phyloP scores from a whole-genome alignment of 2,888 invertebrate genomes.

The Crepidodera aurea region DNA sequence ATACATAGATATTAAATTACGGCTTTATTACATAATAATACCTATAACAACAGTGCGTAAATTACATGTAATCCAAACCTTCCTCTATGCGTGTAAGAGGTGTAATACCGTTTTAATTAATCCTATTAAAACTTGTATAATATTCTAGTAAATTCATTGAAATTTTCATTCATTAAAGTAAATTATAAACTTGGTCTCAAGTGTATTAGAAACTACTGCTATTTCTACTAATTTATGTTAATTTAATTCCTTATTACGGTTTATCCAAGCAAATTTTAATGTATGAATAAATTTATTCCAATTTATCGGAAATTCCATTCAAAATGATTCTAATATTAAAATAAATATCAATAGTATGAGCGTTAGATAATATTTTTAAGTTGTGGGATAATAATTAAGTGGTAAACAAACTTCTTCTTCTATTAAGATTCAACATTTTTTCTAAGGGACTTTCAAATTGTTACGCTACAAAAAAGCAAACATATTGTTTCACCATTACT shows the following conservation, averaged over 20 bases:
- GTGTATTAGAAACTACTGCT: conserved; percentile 2
- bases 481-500: too few species aligned
- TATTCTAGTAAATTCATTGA: conserved; percentile 10
- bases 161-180: conserved; percentile 10
- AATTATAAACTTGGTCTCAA: conserved; percentile 1
- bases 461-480: too few species aligned
- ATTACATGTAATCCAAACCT: background rate
- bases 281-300: too few species aligned
- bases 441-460: too few species aligned
- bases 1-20: background rate
- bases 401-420: too few species aligned
- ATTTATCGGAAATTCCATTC: too few species aligned
- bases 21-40: background rate
- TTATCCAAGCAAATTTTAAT: too few species aligned
- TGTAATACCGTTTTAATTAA: conserved; percentile 16
- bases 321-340: too few species aligned
- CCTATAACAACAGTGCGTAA: background rate
- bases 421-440: too few species aligned
- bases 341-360: too few species aligned
- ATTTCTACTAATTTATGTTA: background rate
- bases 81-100: conserved; percentile 8
- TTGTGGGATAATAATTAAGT: too few species aligned
- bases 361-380: too few species aligned
- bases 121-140: conserved; percentile 17
- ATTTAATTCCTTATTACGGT: conserved; percentile 1